Evolutionary conservation across 2,113 vertebrate genomes (phyloP), one percentile per base, ranked within the genome.

Genomic region (Barnardius zonarius): DNA sequence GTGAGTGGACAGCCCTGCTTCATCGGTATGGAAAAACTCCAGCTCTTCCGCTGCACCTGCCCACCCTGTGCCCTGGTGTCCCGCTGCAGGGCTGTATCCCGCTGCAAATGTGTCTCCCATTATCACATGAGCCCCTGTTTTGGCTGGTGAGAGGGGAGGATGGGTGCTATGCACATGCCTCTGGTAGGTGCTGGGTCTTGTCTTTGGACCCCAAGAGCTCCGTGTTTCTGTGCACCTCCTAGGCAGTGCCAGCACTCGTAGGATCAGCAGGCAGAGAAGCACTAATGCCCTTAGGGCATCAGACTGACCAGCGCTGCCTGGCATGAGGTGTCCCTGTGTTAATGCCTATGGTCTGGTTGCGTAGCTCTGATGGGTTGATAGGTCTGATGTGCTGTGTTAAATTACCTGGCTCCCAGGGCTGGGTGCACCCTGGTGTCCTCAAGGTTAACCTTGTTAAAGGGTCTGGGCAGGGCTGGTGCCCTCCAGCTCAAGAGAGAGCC

Each of bases 81-180:
- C n/a, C 28, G 1, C 30, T 52, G 44, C 52, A 52, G 17, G 3
- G 15, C 25, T 2, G 1, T 28, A 4, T 69, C 76, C 59, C 27
- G 46, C 44, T 46, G 54, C 54, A 46, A 37, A 69, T 68, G 11
- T 46, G 39, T 52, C 18, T 25, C 18, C 31, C 24, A 9, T 68
- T 18, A 28, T 5, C 11, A 5, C 1, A 0, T 1, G 2, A 88
- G 17, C 55, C 18, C 18, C 6, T 41, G 0, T 28, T 59, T 49
- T 43, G 73, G 49, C 54, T 6, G 6, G 11, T 44, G 80, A 41
- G 37, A 73, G 37, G 31, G 31, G 19, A 51, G 37, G 9, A 31
- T 20, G 37, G 6, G 4, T 57, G 55, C 3, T 4, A 3, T 62
- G 30, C 15, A 19, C 0, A 0, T 25, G 73, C 46, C 64, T 79